Percentiles rank a stretch among this genome's conserved stretches.
phyloP scores from a whole-genome alignment of 1,140 invertebrate species.

The Drosophila orena region DNA sequence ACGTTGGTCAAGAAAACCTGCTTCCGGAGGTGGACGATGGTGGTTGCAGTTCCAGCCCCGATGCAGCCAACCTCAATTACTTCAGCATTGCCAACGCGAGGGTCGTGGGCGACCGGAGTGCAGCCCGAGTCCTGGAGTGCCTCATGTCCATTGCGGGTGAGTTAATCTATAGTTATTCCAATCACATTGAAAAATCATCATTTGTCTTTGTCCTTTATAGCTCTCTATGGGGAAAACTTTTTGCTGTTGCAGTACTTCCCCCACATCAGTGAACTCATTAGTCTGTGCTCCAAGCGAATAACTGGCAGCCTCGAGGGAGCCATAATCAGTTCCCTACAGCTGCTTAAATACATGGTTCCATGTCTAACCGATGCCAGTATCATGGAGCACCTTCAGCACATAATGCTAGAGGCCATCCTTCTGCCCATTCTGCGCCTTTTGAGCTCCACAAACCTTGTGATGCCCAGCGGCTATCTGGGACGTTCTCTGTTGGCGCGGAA shows the following conservation, averaged over 20 bases:
- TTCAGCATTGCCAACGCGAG: constrained; percentile 87
- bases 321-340: constrained; percentile 92
- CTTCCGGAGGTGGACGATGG: constrained; percentile 77
- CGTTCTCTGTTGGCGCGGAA: constrained; percentile 91
- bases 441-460: constrained; percentile 90
- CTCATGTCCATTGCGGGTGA: constrained; percentile 90
- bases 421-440: constrained; percentile 91
- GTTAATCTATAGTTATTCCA: constrained; percentile 85
- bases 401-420: constrained; percentile 91
- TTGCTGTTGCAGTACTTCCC: constrained; percentile 97
- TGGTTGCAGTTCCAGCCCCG: constrained; percentile 28
- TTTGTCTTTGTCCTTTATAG: constrained; percentile 8
- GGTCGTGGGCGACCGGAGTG: constrained; percentile 92
- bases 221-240: constrained; percentile 85
- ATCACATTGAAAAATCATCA: constrained; percentile 10
- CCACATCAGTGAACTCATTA: constrained; percentile 93
- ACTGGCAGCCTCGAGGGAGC: constrained; percentile 94
- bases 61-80: constrained; percentile 85
- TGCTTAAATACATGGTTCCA: constrained; percentile 92
- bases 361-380: constrained; percentile 93
- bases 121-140: constrained; percentile 94
- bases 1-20: constrained; percentile 93
- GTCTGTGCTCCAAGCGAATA: constrained; percentile 90
- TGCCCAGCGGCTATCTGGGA: constrained; percentile 91
- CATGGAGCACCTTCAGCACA: constrained; percentile 93